These are phyloP conservation scores for Leptogaster cylindrica DNA, from an alignment of 2,888 invertebrate genomes.

Conservation along the genomic window DNA sequence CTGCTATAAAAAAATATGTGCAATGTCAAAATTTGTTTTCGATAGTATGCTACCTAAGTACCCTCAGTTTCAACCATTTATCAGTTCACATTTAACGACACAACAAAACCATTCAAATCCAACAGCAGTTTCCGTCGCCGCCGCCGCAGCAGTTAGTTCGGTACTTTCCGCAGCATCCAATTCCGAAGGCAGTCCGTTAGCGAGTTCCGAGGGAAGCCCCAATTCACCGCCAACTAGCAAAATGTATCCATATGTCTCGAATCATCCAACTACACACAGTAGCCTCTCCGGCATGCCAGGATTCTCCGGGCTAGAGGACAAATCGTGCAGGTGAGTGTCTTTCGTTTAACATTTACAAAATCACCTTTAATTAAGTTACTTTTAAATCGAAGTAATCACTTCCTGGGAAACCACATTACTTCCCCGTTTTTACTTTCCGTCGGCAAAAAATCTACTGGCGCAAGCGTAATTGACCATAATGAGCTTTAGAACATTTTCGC, in stretches of 20 bases:
- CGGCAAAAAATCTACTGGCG: no score
- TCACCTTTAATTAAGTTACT: no score
- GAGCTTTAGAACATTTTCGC: no score
- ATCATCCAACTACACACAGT: conserved; percentile 72
- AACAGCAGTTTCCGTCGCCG: conserved; percentile 69
- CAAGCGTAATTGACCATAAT: no score
- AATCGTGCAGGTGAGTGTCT: conserved; percentile 60
- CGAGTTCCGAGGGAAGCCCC: conserved; percentile 68
- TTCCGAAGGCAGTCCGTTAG: conserved; percentile 71
- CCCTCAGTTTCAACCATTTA: conserved; percentile 72
- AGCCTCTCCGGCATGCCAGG: conserved; percentile 77
- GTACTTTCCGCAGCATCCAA: conserved; percentile 59
- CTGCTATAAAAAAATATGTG: conserved; percentile 62
- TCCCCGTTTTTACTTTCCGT: no score
- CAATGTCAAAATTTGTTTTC: conserved; percentile 97
- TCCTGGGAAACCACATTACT: no score
- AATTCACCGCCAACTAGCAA: conserved; percentile 73
- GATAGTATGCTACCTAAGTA: conserved; percentile 98
- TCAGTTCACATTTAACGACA: conserved; percentile 63
- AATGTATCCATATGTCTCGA: conserved; percentile 93
- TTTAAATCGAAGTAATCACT: no score
- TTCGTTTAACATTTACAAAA: no score
- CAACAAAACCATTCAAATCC: conserved; percentile 70
- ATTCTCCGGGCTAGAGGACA: conserved; percentile 62
- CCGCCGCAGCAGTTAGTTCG: conserved; percentile 55